Conservation (phyloP, 2,888 invertebrate genomes). For the Pseudanteris insignis region DNA sequence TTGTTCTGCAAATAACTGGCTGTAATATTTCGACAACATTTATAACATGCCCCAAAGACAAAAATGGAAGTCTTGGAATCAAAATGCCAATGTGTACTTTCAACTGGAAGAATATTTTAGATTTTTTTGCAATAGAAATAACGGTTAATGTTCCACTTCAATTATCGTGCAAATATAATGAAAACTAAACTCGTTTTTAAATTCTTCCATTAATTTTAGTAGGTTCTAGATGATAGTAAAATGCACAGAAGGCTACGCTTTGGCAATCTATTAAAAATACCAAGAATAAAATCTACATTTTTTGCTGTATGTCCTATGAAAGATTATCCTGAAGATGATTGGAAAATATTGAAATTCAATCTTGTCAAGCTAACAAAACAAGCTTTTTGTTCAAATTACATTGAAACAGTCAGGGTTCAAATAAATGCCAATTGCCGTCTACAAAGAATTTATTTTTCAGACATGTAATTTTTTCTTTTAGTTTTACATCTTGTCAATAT, state of each 20-base stretch:
- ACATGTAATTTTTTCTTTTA: too few species aligned
- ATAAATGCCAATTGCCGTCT: constrained; percentile 96
- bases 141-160: constrained; percentile 72
- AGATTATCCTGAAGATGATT: constrained; percentile 89
- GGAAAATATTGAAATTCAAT: constrained; percentile 97
- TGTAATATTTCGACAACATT: constrained; percentile 94
- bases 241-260: constrained; percentile 85
- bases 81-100: constrained; percentile 92
- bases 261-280: constrained; percentile 95
- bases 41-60: constrained; percentile 91
- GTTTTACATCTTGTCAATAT: too few species aligned
- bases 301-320: constrained; percentile 96
- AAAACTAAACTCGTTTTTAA: too few species aligned
- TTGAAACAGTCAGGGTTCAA: constrained; percentile 89
- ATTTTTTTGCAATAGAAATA: constrained; percentile 96
- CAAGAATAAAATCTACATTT: constrained; percentile 88
- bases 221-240: constrained; percentile 96
- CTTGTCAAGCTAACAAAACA: constrained; percentile 91
- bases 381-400: constrained; percentile 96
- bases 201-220: constrained; percentile 24
- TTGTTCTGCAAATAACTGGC: constrained; percentile 91
- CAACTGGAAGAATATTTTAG: constrained; percentile 95
- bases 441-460: constrained; percentile 85
- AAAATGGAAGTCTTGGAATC: constrained; percentile 85
- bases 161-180: too few species aligned